A percentile compares a stretch with the other conserved stretches of the same genome.
phyloP scores from a whole-genome alignment of 2,113 vertebrate species.

The Mus musculus region DNA sequence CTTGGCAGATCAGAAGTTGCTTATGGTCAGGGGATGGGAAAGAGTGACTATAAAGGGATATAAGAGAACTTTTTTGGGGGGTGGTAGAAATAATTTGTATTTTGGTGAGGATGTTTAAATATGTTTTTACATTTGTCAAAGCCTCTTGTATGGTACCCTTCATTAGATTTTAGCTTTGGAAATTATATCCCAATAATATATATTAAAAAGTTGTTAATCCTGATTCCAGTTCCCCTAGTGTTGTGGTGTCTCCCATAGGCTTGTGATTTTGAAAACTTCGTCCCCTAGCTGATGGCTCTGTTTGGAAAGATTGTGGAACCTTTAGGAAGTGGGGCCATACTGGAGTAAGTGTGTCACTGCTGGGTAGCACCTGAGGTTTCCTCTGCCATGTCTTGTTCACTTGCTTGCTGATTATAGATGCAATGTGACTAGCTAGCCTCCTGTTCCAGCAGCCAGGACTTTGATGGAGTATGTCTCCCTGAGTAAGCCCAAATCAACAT shows the following conservation, averaged over 20 bases:
- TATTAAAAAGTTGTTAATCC: not conserved
- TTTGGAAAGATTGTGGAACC: not conserved
- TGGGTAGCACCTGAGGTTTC: not conserved
- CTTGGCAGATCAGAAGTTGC: not conserved
- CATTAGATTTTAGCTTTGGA: not conserved
- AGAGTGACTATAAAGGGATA: fast-evolving
- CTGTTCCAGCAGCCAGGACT: not conserved
- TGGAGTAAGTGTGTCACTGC: not conserved
- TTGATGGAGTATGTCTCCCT: not conserved
- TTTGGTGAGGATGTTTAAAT: not conserved
- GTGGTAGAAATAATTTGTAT: not conserved
- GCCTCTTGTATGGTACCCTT: too few relatives aligned
- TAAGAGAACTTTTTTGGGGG: not conserved
- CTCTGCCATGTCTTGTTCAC: not conserved
- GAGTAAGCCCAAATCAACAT: not conserved
- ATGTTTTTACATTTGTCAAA: not conserved
- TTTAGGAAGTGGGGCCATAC: not conserved
- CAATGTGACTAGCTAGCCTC: not conserved
- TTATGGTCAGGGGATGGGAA: not conserved
- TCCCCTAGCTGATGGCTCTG: not conserved
- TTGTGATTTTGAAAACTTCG: not conserved
- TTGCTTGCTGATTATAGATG: not conserved
- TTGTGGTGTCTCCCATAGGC: not conserved
- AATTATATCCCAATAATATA: not conserved
- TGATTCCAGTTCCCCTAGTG: not conserved